A percentile compares a stretch with the other conserved stretches of the same genome.
Conservation (phyloP, 2,888 invertebrate species). For the Phytoseiulus persimilis region DNA sequence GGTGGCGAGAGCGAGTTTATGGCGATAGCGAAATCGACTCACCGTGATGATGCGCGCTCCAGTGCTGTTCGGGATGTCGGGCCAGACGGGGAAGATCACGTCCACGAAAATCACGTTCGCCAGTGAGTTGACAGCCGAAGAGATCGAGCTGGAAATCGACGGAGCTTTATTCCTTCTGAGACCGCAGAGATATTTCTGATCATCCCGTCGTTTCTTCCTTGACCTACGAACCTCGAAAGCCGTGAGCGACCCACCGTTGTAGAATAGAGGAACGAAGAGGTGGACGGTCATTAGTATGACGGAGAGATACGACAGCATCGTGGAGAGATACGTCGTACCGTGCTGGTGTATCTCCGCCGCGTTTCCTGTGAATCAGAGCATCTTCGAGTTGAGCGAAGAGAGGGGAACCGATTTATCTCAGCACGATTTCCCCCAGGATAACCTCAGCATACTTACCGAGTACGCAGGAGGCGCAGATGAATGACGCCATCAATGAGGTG, state of each 20-base stretch:
- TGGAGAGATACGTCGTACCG: slow-evolving; percentile 78
- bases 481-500: slow-evolving; percentile 78
- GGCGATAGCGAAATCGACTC: no score
- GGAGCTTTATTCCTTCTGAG: neutral
- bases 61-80: neutral
- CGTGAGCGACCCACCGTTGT: slow-evolving; percentile 70
- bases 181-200: no score
- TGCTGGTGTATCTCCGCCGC: slow-evolving; percentile 74
- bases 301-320: slow-evolving; percentile 66
- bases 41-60: slow-evolving; percentile 16
- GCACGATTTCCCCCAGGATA: no score
- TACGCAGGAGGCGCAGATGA: slow-evolving; percentile 62
- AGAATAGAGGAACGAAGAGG: slow-evolving; percentile 75
- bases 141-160: neutral
- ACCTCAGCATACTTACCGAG: slow-evolving; percentile 26
- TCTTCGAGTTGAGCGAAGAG: no score
- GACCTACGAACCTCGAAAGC: slow-evolving; percentile 64
- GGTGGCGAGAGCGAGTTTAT: no score
- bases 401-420: neutral
- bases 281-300: slow-evolving; percentile 57
- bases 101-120: neutral
- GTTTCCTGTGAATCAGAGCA: neutral
- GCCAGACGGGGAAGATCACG: neutral
- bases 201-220: no score
- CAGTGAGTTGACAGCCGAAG: slow-evolving; percentile 8